Evolutionary conservation across 2,113 vertebrate species (phyloP).

Genomic region (Tachysurus fulvidraco): DNA sequence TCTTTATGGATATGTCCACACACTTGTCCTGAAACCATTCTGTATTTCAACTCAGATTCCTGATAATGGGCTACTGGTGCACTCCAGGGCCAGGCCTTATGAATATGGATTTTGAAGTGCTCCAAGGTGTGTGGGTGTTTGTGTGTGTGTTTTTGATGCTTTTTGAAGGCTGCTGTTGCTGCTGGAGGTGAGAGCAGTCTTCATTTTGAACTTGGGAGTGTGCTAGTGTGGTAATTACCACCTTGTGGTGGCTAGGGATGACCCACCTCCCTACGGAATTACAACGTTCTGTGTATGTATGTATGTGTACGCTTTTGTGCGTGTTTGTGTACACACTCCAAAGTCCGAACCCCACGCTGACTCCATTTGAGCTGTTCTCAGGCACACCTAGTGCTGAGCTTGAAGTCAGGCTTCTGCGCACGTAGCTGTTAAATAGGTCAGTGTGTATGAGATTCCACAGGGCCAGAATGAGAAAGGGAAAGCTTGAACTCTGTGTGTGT

Average conservation of each 20-base stretch:
- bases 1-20: constrained; percentile 36
- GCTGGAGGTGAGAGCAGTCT: constrained; percentile 40
- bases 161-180: constrained; percentile 54
- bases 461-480: constrained; percentile 49
- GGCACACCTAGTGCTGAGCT: constrained; percentile 60
- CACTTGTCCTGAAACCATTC: constrained; percentile 64
- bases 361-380: constrained; percentile 46
- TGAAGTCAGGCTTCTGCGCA: constrained; percentile 52
- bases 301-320: not conserved
- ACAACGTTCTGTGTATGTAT: not conserved
- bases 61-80: constrained; percentile 58
- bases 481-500: constrained; percentile 34
- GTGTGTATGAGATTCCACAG: constrained; percentile 48
- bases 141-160: constrained; percentile 55
- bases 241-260: constrained; percentile 44
- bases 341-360: constrained; percentile 44
- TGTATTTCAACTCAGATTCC: constrained; percentile 56
- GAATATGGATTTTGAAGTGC: constrained; percentile 71
- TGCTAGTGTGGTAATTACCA: constrained; percentile 50
- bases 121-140: constrained; percentile 64
- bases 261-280: constrained; percentile 31
- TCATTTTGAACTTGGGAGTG: constrained; percentile 51
- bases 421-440: constrained; percentile 62
- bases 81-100: constrained; percentile 67
- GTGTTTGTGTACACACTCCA: constrained; percentile 28